Conservation (phyloP, 2,113 vertebrate species). For the Fregata magnificens region DNA sequence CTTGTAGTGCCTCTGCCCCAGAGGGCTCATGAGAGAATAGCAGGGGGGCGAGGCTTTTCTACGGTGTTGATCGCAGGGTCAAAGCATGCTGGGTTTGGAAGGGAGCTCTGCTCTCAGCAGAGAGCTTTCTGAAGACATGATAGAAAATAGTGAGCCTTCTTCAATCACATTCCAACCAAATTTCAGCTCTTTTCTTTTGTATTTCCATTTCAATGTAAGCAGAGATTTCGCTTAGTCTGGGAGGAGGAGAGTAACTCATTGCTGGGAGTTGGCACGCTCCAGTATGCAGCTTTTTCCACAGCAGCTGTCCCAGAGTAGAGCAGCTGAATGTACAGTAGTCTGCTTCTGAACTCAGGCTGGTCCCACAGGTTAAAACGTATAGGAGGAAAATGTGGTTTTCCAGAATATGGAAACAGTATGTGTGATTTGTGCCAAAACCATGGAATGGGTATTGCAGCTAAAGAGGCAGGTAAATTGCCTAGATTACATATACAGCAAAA, state of each 20-base stretch:
- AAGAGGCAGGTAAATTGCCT: neutral
- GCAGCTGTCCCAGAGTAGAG: neutral
- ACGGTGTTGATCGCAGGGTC: neutral
- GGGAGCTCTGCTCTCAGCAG: neutral
- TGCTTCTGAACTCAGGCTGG: neutral
- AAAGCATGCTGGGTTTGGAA: neutral
- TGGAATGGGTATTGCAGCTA: neutral
- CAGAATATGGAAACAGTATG: neutral
- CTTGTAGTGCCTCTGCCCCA: neutral
- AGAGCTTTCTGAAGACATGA: neutral
- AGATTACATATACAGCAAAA: neutral
- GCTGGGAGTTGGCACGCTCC: neutral
- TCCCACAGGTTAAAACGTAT: neutral
- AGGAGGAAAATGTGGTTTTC: neutral
- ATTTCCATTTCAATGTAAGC: neutral
- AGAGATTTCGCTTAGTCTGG: neutral
- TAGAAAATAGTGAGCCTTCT: neutral
- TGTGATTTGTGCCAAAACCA: neutral
- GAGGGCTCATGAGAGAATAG: neutral
- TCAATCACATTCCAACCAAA: neutral
- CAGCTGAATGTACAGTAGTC: neutral
- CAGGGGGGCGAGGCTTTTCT: neutral
- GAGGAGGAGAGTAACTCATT: neutral
- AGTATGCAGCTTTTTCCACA: accelerated
- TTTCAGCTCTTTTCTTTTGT: neutral